Base-by-base conservation (phyloP, 2,113 vertebrate genomes). In the Glareola pratincola region DNA sequence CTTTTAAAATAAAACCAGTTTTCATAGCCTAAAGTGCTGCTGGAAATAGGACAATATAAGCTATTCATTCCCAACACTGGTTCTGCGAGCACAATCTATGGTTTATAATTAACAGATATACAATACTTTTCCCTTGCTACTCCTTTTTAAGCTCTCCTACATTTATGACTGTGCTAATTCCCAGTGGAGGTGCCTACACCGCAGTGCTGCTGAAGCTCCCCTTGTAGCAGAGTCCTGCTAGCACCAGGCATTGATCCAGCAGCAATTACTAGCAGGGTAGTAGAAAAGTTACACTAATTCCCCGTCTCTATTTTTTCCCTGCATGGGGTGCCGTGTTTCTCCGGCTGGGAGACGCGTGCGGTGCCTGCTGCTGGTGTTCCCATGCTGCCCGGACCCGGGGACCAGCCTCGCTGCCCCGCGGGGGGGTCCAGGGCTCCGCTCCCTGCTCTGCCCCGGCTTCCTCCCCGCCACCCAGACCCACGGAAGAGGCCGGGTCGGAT, bases 1-100 rank as follows among this genome's bases (percentile, higher is more conserved):
- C 85, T 88, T 94, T 97, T 88, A 93, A 96, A 96, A 94, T 73
- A 80, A 97, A 96, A 94, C 77, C 95, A 94, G 93, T 92, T 96
- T 96, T 90, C 95, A 80, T 8, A 93, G 90, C 83, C 54, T 93
- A 48, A 96, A 97, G 94, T 90, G 87, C 87, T 92, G 82, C 88
- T 92, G 71, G 77, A 97, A 96, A 93, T 85, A 96, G 77, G 91
- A 90, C 84, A 94, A 95, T 95, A 85, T 67, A 54, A 85, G 78
- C 93, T 93, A 74, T 93, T 96, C 77, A 80, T 63, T 95, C 80
- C 90, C 32, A 1, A 56, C 93, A 79, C 84, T 12, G 59, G 79
- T 95, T 94, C 96, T 91, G 89, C 62, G 2, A 95, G 87, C 36
- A 85, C 81, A 91, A 95, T 88, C 91, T 76, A 63, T 26, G 59